Base-by-base conservation (phyloP, 2,888 invertebrate genomes). In the Cataglyphis rosenhaueri region DNA sequence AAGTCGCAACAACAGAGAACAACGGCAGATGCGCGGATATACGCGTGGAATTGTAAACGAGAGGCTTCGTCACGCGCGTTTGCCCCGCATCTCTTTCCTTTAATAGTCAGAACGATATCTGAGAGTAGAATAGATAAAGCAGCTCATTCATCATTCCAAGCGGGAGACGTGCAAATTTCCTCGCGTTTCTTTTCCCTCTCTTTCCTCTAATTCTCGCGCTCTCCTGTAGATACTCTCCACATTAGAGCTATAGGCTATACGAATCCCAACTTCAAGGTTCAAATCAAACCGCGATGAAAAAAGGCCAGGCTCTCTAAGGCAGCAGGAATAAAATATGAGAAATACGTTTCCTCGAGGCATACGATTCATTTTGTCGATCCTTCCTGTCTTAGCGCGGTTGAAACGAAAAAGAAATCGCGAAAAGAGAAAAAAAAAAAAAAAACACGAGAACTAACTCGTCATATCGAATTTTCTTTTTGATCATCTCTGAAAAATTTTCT, bases 321-420 rank as follows among this genome's bases (percentile, higher is more conserved):
- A 82, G 84, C 48, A 55, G 82, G 84, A 85, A 87, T 88, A 88
- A 89, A 87, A 87, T 89, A 86, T 88, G 87, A 89, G 86, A 79
- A 86, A 89, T 89, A 87, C 83, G 83, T 85, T 85, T 85, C 66
- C 75, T 48, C 75, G 76, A 61, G 78, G 78, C 78, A 79, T 79
- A 73, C 74, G 73, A 79, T 79, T 79, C 73, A 79, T 79, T 79
- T 73, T 48, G 35, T 59, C 74, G 59, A 79, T 71, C 73, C 68
- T 15, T 25, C 32, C 32, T 71, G 41, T 57, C 41, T 70, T 70
- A 41, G 57, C 57, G 73, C 59, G n/a, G 57, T 41, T 41, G 48
- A 41, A 25, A 44, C 55, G 57, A 55, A 66, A 79, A 61, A 32
- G 21, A 52, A 81, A 44, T 21, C n/a, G 61, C 64, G 74, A 55